Evolutionary conservation across 2,888 invertebrate species (phyloP).

Genomic region (Tachina grossa): DNA sequence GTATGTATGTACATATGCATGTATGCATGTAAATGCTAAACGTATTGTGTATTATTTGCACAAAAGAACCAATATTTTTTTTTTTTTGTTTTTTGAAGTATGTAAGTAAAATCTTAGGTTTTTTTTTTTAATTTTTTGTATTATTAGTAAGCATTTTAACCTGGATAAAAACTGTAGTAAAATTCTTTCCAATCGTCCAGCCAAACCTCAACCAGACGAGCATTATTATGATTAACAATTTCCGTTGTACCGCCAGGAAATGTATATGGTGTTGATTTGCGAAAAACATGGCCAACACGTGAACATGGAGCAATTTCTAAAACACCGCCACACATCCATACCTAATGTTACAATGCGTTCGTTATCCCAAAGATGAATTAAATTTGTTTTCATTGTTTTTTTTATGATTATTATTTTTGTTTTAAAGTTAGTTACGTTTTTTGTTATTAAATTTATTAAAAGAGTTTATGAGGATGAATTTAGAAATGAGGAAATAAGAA

Average conservation of each 20-base stretch:
- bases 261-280: conserved; percentile 98
- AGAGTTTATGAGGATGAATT: conserved; percentile 50
- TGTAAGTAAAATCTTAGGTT: conserved; percentile 8
- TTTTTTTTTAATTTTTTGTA: not conserved
- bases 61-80: not conserved
- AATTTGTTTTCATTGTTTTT: conserved; percentile 27
- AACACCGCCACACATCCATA: conserved; percentile 98
- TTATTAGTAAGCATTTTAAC: conserved; percentile 83
- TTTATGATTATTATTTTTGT: conserved; percentile 27
- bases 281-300: conserved; percentile 97
- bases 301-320: conserved; percentile 97
- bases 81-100: too few relatives aligned
- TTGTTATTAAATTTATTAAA: conserved; percentile 19
- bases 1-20: not conserved
- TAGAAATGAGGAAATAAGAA: conserved; percentile 47
- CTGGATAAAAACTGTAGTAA: conserved; percentile 99
- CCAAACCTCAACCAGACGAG: conserved; percentile 99
- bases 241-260: conserved; percentile 98
- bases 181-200: conserved; percentile 99
- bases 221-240: conserved; percentile 99
- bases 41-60: conserved; percentile 48
- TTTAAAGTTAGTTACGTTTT: conserved; percentile 54
- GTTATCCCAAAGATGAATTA: conserved; percentile 56
- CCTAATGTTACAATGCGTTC: conserved; percentile 84
- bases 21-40: conserved; percentile 20